phyloP scores from a whole-genome alignment of 2,113 vertebrate genomes.

The Aplodontia rufa region DNA sequence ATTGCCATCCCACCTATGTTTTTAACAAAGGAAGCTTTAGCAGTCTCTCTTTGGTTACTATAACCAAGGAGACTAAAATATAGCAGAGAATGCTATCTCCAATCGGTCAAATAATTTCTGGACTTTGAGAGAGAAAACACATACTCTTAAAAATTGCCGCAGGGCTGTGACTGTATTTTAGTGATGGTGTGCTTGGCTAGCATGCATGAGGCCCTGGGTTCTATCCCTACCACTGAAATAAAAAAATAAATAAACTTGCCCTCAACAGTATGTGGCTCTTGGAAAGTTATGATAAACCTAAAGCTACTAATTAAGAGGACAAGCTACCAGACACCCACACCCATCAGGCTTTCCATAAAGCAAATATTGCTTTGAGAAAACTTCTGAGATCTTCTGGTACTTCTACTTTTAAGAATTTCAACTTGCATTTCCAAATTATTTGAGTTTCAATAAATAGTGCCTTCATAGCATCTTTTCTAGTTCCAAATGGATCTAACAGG shows the following conservation, averaged over 20 bases:
- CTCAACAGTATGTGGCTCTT: neutral
- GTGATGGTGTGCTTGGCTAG: too few species aligned
- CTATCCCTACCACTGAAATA: neutral
- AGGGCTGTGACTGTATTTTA: too few species aligned
- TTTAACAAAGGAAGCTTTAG: neutral
- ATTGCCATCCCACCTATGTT: neutral
- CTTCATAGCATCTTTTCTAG: neutral
- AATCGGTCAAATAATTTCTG: neutral
- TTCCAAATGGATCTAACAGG: neutral
- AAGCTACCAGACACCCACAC: neutral
- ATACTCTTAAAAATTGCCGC: neutral
- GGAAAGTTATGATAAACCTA: neutral
- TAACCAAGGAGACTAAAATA: neutral
- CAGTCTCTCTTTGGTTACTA: neutral
- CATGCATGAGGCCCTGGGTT: accelerated
- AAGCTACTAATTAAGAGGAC: neutral
- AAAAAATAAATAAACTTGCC: neutral
- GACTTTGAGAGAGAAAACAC: neutral
- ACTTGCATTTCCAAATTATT: neutral
- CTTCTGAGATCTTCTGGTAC: neutral
- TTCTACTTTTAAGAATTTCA: neutral
- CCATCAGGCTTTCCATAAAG: neutral
- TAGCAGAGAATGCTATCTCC: neutral
- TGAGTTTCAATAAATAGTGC: neutral
- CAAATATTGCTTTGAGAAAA: neutral